Evolutionary conservation across 1,140 invertebrate species (phyloP).

Genomic region (Drosophila subpulchrella): DNA sequence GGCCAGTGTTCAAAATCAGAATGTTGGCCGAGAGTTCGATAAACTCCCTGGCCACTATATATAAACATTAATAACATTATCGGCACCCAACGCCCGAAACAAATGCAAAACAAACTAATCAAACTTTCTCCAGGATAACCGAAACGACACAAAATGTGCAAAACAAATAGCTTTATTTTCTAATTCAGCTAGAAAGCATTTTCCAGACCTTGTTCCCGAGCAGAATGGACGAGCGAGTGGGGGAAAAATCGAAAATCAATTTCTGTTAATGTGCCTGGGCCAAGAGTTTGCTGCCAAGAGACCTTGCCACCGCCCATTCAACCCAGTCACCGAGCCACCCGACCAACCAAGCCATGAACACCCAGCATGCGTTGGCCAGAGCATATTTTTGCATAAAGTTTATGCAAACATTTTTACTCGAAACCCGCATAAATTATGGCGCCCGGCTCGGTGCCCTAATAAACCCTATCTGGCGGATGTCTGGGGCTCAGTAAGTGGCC

Average conservation of each 20-base stretch:
- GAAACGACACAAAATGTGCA: slow-evolving; percentile 64
- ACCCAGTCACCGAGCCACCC: background rate
- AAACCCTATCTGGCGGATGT: slow-evolving; percentile 56
- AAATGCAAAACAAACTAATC: slow-evolving; percentile 76
- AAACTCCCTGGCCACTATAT: slow-evolving; percentile 37
- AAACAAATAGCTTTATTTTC: slow-evolving; percentile 81
- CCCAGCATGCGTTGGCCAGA: slow-evolving; percentile 49
- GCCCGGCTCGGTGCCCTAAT: slow-evolving; percentile 48
- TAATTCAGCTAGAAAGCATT: slow-evolving; percentile 54
- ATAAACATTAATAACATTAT: slow-evolving; percentile 79
- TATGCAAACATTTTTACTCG: slow-evolving; percentile 63
- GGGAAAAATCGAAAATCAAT: slow-evolving; percentile 77
- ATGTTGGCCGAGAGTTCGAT: slow-evolving; percentile 50
- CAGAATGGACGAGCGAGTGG: background rate
- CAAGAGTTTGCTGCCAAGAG: slow-evolving; percentile 16
- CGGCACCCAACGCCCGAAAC: slow-evolving; percentile 23
- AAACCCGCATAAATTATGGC: slow-evolving; percentile 58
- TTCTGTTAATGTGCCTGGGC: slow-evolving; percentile 73
- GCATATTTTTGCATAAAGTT: slow-evolving; percentile 65
- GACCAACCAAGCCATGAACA: slow-evolving; percentile 1
- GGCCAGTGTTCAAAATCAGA: slow-evolving; percentile 34
- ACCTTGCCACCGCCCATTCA: slow-evolving; percentile 7
- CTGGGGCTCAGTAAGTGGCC: slow-evolving; percentile 45
- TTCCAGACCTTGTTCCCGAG: slow-evolving; percentile 34
- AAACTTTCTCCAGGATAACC: slow-evolving; percentile 62